phyloP scores from a whole-genome alignment of 23 tunicate species.

The Styela clava region DNA sequence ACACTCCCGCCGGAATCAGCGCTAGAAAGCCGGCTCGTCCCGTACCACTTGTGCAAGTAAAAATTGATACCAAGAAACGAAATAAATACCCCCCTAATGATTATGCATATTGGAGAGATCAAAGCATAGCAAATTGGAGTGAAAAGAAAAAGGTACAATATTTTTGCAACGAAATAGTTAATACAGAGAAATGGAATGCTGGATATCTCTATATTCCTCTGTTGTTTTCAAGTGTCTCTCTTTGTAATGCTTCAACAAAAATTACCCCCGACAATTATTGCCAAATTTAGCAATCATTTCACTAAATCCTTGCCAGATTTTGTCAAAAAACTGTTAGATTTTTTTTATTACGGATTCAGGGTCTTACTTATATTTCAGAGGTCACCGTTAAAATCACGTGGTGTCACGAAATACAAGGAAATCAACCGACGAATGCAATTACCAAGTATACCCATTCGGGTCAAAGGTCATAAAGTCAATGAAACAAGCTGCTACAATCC shows the following conservation, averaged over 20 bases:
- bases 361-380: too few relatives aligned
- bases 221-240: too few relatives aligned
- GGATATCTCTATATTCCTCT: too few relatives aligned
- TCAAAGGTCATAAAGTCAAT: slow-evolving; percentile 48
- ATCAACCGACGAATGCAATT: slow-evolving; percentile 34
- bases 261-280: too few relatives aligned
- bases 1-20: background rate
- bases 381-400: background rate
- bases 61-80: background rate
- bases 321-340: too few relatives aligned
- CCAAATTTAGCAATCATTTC: too few relatives aligned
- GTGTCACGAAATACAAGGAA: slow-evolving; percentile 28
- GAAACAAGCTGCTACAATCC: slow-evolving; percentile 10
- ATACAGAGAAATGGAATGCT: background rate
- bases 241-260: too few relatives aligned
- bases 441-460: slow-evolving; percentile 59
- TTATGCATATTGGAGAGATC: slow-evolving; percentile 8
- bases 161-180: background rate
- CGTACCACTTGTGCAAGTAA: slow-evolving; percentile 24
- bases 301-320: too few relatives aligned
- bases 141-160: background rate
- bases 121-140: slow-evolving; percentile 1
- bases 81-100: background rate
- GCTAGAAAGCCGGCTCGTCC: slow-evolving; percentile 20
- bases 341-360: too few relatives aligned